Evolutionary conservation across 2,888 invertebrate species (phyloP).

Genomic region (Ligdia adustata): DNA sequence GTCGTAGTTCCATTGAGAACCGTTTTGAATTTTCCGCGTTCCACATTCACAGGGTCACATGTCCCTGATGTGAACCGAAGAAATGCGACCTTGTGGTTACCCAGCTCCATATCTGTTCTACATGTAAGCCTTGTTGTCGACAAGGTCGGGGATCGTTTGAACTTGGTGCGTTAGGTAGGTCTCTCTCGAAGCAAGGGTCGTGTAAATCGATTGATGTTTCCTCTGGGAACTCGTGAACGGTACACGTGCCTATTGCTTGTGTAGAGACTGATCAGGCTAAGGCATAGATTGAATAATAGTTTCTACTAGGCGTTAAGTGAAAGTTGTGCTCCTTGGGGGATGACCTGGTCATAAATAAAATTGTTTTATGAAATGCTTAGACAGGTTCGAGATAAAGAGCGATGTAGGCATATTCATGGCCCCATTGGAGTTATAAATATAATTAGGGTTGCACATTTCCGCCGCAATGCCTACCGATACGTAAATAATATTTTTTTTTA

Average conservation of each 20-base stretch:
- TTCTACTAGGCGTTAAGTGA: too few species aligned
- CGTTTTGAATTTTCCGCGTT: slow-evolving; percentile 9
- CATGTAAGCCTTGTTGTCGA: background rate
- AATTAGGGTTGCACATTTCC: too few species aligned
- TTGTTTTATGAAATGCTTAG: too few species aligned
- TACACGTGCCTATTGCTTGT: background rate
- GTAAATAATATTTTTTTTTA: too few species aligned
- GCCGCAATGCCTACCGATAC: too few species aligned
- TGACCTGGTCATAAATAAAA: too few species aligned
- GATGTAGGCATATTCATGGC: too few species aligned
- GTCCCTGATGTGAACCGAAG: slow-evolving; percentile 5
- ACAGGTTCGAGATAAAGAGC: too few species aligned
- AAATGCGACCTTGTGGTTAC: slow-evolving; percentile 23
- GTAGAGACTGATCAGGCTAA: too few species aligned
- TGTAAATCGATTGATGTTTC: slow-evolving; percentile 25
- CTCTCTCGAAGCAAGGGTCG: slow-evolving; percentile 4
- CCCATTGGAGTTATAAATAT: too few species aligned
- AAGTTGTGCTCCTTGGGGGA: too few species aligned
- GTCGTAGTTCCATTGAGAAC: slow-evolving; percentile 16
- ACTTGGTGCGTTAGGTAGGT: background rate
- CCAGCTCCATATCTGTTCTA: background rate
- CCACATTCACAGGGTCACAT: slow-evolving; percentile 5
- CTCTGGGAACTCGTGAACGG: slow-evolving; percentile 23
- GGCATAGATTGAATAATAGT: too few species aligned
- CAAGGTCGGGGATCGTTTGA: slow-evolving; percentile 24